Conservation (phyloP, 2,888 invertebrate species). For the Hirtodrosophila histrioides region DNA sequence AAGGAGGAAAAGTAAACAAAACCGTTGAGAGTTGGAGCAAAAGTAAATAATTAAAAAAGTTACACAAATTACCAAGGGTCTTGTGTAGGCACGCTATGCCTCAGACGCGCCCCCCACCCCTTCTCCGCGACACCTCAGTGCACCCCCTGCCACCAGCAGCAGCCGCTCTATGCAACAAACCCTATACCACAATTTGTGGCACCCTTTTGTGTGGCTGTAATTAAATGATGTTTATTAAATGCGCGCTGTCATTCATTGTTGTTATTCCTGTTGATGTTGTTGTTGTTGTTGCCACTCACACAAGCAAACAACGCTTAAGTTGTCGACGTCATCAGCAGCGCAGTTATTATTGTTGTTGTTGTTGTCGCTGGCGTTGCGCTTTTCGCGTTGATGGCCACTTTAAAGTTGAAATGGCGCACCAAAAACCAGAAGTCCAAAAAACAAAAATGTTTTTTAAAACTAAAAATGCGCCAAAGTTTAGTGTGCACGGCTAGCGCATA, state of each 20-base stretch:
- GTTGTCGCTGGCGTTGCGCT: slow-evolving; percentile 34
- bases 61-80: slow-evolving; percentile 59
- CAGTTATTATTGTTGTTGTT: slow-evolving; percentile 4
- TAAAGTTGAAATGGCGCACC: slow-evolving; percentile 33
- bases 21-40: slow-evolving; percentile 7
- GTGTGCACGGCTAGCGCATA: not conserved
- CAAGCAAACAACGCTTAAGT: slow-evolving; percentile 32
- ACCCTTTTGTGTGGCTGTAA: slow-evolving; percentile 49
- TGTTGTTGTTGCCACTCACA: slow-evolving; percentile 21
- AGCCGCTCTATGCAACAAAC: not conserved
- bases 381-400: slow-evolving; percentile 57
- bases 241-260: slow-evolving; percentile 43
- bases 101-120: no score
- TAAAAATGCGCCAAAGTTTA: not conserved
- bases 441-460: not conserved
- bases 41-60: slow-evolving; percentile 73
- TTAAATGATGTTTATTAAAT: slow-evolving; percentile 77
- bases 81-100: slow-evolving; percentile 3
- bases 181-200: slow-evolving; percentile 32
- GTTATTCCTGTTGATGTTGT: slow-evolving; percentile 11
- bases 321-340: slow-evolving; percentile 44
- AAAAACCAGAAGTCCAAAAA: slow-evolving; percentile 5
- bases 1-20: not conserved
- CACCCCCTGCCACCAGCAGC: not conserved
- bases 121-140: no score